Evolutionary conservation across 2,113 vertebrate genomes (phyloP).

Genomic region (Galemys pyrenaicus): DNA sequence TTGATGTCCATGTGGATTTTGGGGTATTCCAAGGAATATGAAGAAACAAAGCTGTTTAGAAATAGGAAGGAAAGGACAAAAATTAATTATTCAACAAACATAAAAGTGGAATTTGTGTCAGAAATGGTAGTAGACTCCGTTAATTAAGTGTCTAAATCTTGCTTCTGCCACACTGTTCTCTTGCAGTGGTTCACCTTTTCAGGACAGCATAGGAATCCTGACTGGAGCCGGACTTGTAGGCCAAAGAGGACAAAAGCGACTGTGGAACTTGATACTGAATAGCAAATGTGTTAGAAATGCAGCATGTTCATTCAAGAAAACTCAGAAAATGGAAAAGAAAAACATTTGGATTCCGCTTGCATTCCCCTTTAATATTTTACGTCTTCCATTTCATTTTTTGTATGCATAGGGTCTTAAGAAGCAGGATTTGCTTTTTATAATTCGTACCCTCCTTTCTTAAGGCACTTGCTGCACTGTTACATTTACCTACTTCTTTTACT

Average conservation of each 20-base stretch:
- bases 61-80: not conserved
- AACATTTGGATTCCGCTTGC: not conserved
- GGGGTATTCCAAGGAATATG: not conserved
- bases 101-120: not conserved
- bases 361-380: not conserved
- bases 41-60: conserved; percentile 19
- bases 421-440: not conserved
- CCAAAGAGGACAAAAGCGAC: not conserved
- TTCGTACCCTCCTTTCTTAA: conserved; percentile 3
- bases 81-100: conserved; percentile 31
- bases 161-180: not conserved
- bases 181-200: not conserved
- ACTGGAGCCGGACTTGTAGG: not conserved
- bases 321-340: not conserved
- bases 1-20: not conserved
- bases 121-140: not conserved
- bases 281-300: not conserved
- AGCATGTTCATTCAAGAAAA: conserved; percentile 34
- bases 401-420: not conserved
- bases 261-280: not conserved
- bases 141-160: conserved; percentile 48
- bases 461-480: not conserved
- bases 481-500: conserved; percentile 29
- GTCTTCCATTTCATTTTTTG: conserved; percentile 25
- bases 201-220: not conserved